Base-by-base conservation (phyloP, 2,888 invertebrate genomes). In the Oligia strigilis region DNA sequence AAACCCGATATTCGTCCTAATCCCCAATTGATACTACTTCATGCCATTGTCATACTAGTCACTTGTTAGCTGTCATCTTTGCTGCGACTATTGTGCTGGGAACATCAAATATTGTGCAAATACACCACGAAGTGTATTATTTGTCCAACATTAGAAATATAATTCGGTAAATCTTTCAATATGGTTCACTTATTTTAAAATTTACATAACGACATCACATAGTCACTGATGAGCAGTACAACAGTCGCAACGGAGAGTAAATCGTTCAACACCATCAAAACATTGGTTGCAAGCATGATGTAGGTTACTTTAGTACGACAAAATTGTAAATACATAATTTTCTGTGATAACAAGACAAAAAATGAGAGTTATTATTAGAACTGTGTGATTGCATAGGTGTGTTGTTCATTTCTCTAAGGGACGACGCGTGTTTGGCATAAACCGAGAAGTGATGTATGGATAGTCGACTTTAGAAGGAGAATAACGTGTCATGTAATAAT, bases 251-350 rank as follows among this genome's bases (percentile, higher is more conserved):
- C 88, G 89, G 89, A 91, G 92, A 90, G 82, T 85, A 90, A 90
- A 92, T 94, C 91, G 92, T 93, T 93, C 92, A 92, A 91, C 90
- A 92, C 92, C 93, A 94, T 94, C 91, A 93, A 90, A 88, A 92
- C 92, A 94, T 95, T 95, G 93, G 94, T 95, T 94, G 93, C 95
- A 94, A 92, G 93, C 95, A 95, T 95, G 94, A 93, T 93, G 95
- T 96, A 95, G 95, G 93, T 94, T 95, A 96, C 94, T 94, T 94
- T 95, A 95, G 95, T 95, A 94, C 93, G 97, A 96, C 96, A 96
- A 97, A 97, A 96, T 97, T 97, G 97, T 97, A 97, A 96, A 97
- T 97, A 97, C 96, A 97, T 97, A 94, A 97, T 97, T 97, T 97
- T 97, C 97, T 97, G 97, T 97, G 97, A 97, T 97, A 97, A 97